Conservation (phyloP, 2,113 vertebrate genomes). For the Delphinus delphis region DNA sequence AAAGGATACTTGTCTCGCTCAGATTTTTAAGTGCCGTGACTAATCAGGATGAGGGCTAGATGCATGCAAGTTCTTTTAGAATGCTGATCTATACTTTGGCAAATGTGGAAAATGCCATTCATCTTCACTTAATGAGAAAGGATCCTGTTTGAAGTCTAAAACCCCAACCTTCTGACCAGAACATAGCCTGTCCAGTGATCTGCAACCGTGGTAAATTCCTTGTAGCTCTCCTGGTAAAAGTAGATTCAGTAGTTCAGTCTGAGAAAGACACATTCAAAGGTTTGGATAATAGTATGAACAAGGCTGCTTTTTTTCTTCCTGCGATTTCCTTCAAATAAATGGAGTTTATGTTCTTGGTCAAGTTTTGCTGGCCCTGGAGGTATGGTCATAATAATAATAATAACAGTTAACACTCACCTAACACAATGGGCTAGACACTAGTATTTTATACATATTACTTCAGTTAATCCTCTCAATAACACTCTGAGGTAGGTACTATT, state of each 20-base stretch:
- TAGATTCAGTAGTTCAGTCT: not conserved
- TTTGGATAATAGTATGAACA: not conserved
- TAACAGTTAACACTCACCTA: not conserved
- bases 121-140: constrained; percentile 73
- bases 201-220: constrained; percentile 55
- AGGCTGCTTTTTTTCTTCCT: not conserved
- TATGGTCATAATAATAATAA: not conserved
- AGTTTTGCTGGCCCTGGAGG: not conserved
- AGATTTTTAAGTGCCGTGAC: constrained; percentile 52
- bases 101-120: constrained; percentile 76
- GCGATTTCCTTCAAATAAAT: not conserved
- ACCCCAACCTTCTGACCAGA: constrained; percentile 64
- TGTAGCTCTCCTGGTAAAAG: constrained; percentile 22
- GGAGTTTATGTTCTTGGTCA: constrained; percentile 6
- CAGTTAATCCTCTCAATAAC: not conserved
- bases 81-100: constrained; percentile 68
- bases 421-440: not conserved
- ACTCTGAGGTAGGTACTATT: not conserved
- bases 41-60: constrained; percentile 67
- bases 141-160: constrained; percentile 76
- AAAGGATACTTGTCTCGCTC: constrained; percentile 59
- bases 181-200: constrained; percentile 54
- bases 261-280: constrained; percentile 30
- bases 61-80: constrained; percentile 61
- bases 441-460: not conserved